Evolutionary conservation across 2,888 invertebrate species (phyloP).

Genomic region (Drosophila tanythrix): DNA sequence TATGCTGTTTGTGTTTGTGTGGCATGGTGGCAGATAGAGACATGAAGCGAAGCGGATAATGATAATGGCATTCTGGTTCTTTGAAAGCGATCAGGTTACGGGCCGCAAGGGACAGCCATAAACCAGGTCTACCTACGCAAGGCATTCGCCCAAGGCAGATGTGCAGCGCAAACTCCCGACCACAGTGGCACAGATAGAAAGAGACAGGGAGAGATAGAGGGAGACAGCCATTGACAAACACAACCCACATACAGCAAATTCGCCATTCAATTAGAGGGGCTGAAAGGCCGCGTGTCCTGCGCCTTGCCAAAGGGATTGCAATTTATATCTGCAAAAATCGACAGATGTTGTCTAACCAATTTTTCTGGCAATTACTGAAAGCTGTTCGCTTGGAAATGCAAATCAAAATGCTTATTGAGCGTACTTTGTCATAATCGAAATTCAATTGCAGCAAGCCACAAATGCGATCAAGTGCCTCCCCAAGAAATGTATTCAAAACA

Average conservation of each 20-base stretch:
- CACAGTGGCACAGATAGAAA: conserved; percentile 11
- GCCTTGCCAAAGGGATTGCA: conserved; percentile 40
- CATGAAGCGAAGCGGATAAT: conserved; percentile 77
- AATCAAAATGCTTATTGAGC: conserved; percentile 20
- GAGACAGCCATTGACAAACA: conserved; percentile 48
- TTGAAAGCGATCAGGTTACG: conserved; percentile 75
- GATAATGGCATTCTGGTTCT: conserved; percentile 77
- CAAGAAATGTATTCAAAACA: conserved; percentile 24
- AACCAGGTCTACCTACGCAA: conserved; percentile 65
- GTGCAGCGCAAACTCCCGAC: conserved; percentile 41
- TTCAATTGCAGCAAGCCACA: conserved; percentile 31
- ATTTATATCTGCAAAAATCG: conserved; percentile 9
- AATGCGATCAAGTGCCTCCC: conserved; percentile 42
- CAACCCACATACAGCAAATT: conserved; percentile 41
- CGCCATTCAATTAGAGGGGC: conserved; percentile 55
- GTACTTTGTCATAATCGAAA: conserved; percentile 29
- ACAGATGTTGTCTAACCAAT: conserved; percentile 26
- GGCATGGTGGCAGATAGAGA: conserved; percentile 69
- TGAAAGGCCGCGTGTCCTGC: conserved; percentile 52
- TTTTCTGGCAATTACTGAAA: conserved; percentile 38
- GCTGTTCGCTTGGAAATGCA: conserved; percentile 48
- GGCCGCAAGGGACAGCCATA: conserved; percentile 40
- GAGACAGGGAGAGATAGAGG: background rate
- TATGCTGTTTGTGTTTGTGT: conserved; percentile 58
- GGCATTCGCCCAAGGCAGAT: conserved; percentile 50